These are phyloP conservation scores for Bettongia penicillata DNA, from an alignment of 2,113 vertebrate species.

Conservation along the genomic window DNA sequence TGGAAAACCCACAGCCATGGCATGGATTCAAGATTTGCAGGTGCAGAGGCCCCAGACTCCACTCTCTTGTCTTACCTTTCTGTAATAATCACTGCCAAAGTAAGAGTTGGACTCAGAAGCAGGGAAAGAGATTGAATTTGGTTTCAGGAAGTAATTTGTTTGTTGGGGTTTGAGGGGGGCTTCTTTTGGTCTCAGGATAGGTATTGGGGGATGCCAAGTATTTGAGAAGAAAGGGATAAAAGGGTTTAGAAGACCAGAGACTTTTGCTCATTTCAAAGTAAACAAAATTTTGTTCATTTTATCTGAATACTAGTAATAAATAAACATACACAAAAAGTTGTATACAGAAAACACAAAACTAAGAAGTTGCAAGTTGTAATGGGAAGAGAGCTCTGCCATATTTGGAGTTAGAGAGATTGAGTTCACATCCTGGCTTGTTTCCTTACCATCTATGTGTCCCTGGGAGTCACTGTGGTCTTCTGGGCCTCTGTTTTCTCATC, in stretches of 20 bases:
- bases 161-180: not conserved
- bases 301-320: constrained; percentile 1
- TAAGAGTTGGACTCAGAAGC: not conserved
- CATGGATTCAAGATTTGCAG: constrained; percentile 75
- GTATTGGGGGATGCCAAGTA: not conserved
- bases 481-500: not conserved
- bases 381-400: not conserved
- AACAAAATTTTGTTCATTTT: not conserved
- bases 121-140: not conserved
- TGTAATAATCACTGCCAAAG: not conserved
- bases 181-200: constrained; percentile 7
- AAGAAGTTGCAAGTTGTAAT: not conserved
- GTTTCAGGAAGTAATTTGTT: constrained; percentile 4
- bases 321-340: not conserved
- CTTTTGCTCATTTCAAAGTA: not conserved
- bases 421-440: not conserved
- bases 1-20: constrained; percentile 47
- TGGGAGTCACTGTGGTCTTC: not conserved
- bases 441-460: not conserved
- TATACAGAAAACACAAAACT: not conserved
- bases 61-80: not conserved
- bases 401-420: not conserved
- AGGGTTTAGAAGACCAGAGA: not conserved
- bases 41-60: constrained; percentile 55
- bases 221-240: constrained; percentile 23